Base-by-base conservation (phyloP, 2,113 vertebrate genomes). In the Scortum barcoo region DNA sequence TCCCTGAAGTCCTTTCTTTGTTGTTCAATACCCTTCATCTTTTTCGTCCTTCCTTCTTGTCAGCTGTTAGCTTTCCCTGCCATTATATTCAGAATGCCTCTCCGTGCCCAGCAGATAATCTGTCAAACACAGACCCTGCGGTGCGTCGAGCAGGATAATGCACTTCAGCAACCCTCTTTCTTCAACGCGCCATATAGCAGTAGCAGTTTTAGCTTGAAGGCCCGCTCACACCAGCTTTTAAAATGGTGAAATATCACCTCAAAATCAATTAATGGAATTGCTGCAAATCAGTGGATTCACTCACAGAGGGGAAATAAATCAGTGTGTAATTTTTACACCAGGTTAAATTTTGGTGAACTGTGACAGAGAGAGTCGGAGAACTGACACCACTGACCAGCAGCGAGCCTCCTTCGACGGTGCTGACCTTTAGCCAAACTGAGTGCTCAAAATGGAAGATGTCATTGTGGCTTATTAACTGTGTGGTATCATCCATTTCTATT, bases 21-120 rank as follows among this genome's bases (percentile, higher is more conserved):
- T 71, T 74, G 73, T 70, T 58, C 54, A 56, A 51, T 26, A 16
- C 2, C 67, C 42, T 53, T 3, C 44, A 48, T 73, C 14, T 54
- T 74, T 65, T 69, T 63, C 42, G 53, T 8, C 38, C 40, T 60
- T 56, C 57, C 46, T 70, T 51, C 70, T 71, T 9, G 6, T 78
- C 80, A 83, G 60, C 60, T 78, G 72, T 24, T 86, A 20, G 40
- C 78, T 81, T 51, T 17, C 42, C 33, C 20, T 72, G 60, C 63
- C 66, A 78, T 56, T 68, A 71, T 33, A 22, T 74, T 51, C 17
- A 62, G 28, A 73, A 57, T 48, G 63, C 62, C 78, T 69, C 46
- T 13, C 20, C 72, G 5, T 36, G 17, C 44, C 11, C 54, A 50
- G 44, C 70, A 48, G 57, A 68, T 62, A 65, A 63, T 62, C n/a